phyloP scores from a whole-genome alignment of 2,113 vertebrate genomes.

The Centropus bengalensis region DNA sequence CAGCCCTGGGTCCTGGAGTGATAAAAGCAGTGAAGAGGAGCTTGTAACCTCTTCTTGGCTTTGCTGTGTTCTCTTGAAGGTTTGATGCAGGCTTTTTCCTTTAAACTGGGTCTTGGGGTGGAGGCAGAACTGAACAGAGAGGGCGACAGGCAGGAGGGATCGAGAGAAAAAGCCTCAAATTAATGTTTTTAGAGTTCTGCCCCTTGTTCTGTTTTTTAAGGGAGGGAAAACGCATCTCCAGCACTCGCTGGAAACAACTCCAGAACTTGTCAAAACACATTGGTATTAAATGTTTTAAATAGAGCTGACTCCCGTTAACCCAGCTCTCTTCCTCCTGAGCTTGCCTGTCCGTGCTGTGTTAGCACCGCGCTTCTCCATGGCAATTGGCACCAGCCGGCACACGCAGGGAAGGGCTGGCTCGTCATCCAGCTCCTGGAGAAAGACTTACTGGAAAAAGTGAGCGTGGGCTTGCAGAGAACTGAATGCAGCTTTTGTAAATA shows the following conservation, averaged over 20 bases:
- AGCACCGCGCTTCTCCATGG: background rate
- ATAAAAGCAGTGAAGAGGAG: accelerated
- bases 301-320: background rate
- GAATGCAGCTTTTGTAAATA: constrained; percentile 45
- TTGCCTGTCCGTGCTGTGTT: background rate
- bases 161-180: background rate
- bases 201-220: constrained; percentile 33
- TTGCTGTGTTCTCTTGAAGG: background rate
- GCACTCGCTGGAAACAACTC: background rate
- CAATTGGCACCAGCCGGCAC: background rate
- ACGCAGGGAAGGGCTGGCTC: background rate
- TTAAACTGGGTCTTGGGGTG: background rate
- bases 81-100: background rate
- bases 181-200: background rate
- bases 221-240: background rate
- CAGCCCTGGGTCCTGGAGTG: background rate
- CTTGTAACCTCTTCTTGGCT: background rate
- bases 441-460: constrained; percentile 59
- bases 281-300: constrained; percentile 68
- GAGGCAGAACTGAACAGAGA: background rate
- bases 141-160: background rate
- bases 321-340: background rate
- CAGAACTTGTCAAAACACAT: constrained; percentile 47
- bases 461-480: constrained; percentile 2
- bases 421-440: constrained; percentile 36